phyloP scores from a whole-genome alignment of 2,113 vertebrate species.

The Callocephalon fimbriatum region DNA sequence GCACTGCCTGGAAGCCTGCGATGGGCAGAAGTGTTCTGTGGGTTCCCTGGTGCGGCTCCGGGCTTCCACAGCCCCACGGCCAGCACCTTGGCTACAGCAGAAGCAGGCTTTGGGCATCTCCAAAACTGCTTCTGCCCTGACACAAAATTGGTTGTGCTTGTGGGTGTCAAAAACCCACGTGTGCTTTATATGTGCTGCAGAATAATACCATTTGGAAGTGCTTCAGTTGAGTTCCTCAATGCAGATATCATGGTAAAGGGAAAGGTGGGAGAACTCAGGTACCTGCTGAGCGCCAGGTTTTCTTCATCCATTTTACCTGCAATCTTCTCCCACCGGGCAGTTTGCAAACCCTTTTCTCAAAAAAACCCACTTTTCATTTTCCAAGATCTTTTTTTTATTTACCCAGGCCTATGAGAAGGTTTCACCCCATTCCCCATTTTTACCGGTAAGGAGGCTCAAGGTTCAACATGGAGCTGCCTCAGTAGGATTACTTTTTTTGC shows the following conservation, averaged over 20 bases:
- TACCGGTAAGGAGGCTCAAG: not conserved
- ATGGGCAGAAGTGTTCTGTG: not conserved
- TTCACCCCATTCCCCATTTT: not conserved
- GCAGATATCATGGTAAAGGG: accelerated
- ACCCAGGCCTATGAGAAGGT: not conserved
- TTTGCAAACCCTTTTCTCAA: not conserved
- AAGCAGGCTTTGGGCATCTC: not conserved
- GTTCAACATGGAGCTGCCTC: conserved; percentile 10
- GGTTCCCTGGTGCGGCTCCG: accelerated
- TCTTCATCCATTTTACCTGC: not conserved
- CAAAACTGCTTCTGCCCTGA: not conserved
- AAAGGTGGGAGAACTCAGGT: not conserved
- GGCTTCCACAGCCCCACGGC: accelerated
- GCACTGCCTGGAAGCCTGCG: accelerated
- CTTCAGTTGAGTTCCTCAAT: not conserved
- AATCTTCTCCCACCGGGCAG: not conserved
- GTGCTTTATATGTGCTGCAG: not conserved
- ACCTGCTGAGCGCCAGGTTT: not conserved
- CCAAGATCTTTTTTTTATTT: not conserved
- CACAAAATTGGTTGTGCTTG: not conserved
- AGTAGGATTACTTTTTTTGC: conserved; percentile 13
- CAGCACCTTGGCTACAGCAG: not conserved
- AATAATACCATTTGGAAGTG: not conserved
- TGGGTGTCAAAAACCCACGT: accelerated
- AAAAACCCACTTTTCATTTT: not conserved